These are phyloP conservation scores for Drosophila fungiperda DNA, from an alignment of 2,888 invertebrate species.

Conservation along the genomic window DNA sequence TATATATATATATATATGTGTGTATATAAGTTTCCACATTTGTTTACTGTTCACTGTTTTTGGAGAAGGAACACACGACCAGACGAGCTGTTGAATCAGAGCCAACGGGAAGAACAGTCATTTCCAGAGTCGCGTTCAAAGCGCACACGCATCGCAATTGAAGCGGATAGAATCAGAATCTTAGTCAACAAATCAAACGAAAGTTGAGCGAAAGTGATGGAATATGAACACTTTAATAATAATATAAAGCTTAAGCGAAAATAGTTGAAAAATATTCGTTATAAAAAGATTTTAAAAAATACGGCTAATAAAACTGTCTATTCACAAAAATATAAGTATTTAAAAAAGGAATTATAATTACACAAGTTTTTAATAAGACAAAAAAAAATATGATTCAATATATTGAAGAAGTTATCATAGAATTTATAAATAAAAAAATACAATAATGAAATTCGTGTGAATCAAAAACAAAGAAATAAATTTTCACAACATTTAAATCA, in stretches of 20 bases:
- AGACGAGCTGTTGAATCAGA: conserved; percentile 59
- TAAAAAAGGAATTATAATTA: neutral
- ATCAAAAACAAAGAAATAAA: neutral
- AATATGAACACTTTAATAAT: neutral
- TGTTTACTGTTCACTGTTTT: conserved; percentile 61
- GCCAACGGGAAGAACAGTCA: conserved; percentile 70
- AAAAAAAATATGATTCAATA: neutral
- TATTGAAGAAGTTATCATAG: neutral
- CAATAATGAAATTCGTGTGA: neutral
- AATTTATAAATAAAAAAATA: neutral
- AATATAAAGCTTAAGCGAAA: neutral
- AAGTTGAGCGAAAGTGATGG: conserved; percentile 26
- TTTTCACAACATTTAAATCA: neutral
- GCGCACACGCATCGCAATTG: conserved; percentile 63
- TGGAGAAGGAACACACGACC: conserved; percentile 71
- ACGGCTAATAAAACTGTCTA: neutral
- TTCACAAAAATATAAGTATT: neutral
- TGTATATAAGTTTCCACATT: conserved; percentile 29
- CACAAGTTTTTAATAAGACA: too few species aligned
- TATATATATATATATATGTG: conserved; percentile 5
- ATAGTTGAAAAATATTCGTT: neutral
- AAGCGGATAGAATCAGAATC: conserved; percentile 48
- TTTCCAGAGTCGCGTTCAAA: conserved; percentile 65
- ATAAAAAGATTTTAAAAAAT: neutral
- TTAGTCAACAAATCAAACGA: conserved; percentile 1